Conservation (phyloP, 2,797 vertebrate genomes). For the Hydrolagus colliei region DNA sequence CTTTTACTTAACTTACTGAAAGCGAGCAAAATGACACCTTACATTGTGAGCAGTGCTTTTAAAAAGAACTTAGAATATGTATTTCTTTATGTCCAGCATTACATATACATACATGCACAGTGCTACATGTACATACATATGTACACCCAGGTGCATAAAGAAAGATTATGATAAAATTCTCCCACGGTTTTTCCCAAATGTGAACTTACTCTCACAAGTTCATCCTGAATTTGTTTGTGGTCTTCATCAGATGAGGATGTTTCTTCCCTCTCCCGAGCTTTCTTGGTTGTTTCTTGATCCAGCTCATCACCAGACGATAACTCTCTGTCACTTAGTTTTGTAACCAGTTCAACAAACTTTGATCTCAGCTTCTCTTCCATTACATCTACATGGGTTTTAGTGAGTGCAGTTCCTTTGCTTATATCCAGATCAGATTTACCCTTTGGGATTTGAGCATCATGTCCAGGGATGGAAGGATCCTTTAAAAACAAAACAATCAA, state of each 20-base stretch:
- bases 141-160: not conserved
- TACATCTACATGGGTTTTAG: conserved; percentile 41
- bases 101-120: not conserved
- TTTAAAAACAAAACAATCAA: not conserved
- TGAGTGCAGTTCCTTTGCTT: conserved; percentile 55
- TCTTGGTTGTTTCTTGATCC: conserved; percentile 49
- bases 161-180: conserved; percentile 32
- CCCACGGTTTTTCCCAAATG: conserved; percentile 25
- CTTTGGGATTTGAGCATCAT: not conserved
- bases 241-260: conserved; percentile 53
- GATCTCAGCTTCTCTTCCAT: conserved; percentile 62
- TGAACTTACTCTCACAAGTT: conserved; percentile 57
- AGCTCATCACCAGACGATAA: conserved; percentile 75
- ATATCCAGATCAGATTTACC: conserved; percentile 34
- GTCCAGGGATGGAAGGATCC: not conserved
- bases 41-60: not conserved
- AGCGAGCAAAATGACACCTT: not conserved
- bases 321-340: conserved; percentile 69
- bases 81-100: not conserved
- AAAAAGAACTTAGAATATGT: too few relatives aligned
- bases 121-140: not conserved
- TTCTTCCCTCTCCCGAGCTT: conserved; percentile 48
- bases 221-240: conserved; percentile 52
- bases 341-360: conserved; percentile 62
- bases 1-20: not conserved